Evolutionary conservation across 1,140 invertebrate genomes (phyloP).

Genomic region (Drosophila auraria): DNA sequence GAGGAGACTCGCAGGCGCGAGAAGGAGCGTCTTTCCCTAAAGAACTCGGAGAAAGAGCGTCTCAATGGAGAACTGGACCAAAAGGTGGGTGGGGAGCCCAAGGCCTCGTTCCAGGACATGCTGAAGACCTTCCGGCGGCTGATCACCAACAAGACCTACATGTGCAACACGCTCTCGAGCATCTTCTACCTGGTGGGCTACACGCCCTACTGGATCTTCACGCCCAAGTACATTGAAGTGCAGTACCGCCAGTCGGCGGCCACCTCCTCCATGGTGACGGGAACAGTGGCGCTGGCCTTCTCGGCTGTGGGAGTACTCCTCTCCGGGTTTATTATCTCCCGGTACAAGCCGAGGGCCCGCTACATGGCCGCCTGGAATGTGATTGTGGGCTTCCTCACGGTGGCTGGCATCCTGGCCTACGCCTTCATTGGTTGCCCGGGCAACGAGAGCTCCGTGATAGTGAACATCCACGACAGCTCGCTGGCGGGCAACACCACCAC

Average conservation of each 20-base stretch:
- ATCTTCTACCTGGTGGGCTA: slow-evolving; percentile 90
- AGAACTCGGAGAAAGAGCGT: slow-evolving; percentile 58
- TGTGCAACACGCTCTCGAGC: slow-evolving; percentile 89
- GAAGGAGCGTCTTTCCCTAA: slow-evolving; percentile 45
- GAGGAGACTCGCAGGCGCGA: slow-evolving; percentile 70
- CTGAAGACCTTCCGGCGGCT: slow-evolving; percentile 88
- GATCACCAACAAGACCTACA: slow-evolving; percentile 88
- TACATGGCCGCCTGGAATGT: slow-evolving; percentile 91
- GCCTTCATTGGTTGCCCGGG: slow-evolving; percentile 90
- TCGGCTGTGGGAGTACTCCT: slow-evolving; percentile 90
- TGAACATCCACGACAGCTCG: slow-evolving; percentile 80
- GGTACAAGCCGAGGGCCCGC: slow-evolving; percentile 89
- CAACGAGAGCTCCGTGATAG: slow-evolving; percentile 81
- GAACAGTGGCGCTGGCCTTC: slow-evolving; percentile 89
- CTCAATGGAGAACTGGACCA: slow-evolving; percentile 56
- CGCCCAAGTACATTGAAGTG: slow-evolving; percentile 92
- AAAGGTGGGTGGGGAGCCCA: slow-evolving; percentile 43
- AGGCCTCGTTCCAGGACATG: slow-evolving; percentile 87
- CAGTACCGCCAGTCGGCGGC: slow-evolving; percentile 91
- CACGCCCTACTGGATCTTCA: slow-evolving; percentile 91
- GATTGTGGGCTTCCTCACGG: slow-evolving; percentile 88
- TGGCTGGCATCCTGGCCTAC: slow-evolving; percentile 88
- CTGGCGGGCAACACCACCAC: slow-evolving; percentile 84
- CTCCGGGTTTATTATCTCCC: slow-evolving; percentile 89
- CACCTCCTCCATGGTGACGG: slow-evolving; percentile 88